phyloP scores from a whole-genome alignment of 2,888 invertebrate species.

The Chrysomela aeneicollis region DNA sequence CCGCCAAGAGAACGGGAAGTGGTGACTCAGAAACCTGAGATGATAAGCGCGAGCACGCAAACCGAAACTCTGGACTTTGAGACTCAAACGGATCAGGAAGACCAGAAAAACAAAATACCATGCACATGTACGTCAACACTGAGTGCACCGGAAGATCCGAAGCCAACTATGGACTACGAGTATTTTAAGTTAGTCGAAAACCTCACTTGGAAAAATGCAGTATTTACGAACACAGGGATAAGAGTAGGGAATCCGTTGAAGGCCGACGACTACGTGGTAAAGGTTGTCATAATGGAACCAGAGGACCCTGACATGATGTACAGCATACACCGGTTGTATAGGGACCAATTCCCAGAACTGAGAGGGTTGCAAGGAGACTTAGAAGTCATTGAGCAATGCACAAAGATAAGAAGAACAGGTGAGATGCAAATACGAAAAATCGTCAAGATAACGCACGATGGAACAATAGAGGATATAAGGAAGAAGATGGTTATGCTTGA shows the following conservation, averaged over 20 bases:
- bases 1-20: no score
- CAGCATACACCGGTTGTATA: conserved; percentile 26
- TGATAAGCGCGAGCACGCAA: no score
- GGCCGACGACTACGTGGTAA: conserved; percentile 2
- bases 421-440: no score
- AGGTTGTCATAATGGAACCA: conserved; percentile 28
- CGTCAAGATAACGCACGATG: conserved; percentile 13
- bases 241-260: not conserved
- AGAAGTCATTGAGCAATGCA: conserved; percentile 19
- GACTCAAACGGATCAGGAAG: no score
- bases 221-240: not conserved
- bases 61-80: no score
- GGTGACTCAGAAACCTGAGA: no score
- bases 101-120: no score
- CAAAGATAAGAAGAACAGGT: conserved; percentile 2
- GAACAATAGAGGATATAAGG: conserved; percentile 2
- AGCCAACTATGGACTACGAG: not conserved
- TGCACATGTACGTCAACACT: not conserved
- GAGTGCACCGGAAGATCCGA: not conserved
- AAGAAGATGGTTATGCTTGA: not conserved
- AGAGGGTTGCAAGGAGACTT: conserved; percentile 6
- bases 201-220: not conserved
- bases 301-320: conserved; percentile 21
- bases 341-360: conserved; percentile 24
- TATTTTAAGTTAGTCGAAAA: not conserved